These are phyloP conservation scores for Sturmia bella DNA, from an alignment of 2,888 invertebrate species.

Conservation along the genomic window DNA sequence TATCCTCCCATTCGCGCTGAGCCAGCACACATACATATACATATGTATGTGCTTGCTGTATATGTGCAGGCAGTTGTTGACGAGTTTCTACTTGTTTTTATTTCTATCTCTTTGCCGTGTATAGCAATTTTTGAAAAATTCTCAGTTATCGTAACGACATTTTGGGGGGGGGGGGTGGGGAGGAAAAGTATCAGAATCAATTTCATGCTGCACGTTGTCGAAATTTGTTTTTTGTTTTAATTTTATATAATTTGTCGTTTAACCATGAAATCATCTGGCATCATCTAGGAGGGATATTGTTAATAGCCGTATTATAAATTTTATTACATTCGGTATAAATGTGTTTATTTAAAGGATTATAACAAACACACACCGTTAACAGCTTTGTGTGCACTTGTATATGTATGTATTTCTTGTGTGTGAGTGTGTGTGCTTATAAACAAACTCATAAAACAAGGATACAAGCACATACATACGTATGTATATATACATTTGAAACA, in stretches of 20 bases:
- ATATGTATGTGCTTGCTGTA: too few relatives aligned
- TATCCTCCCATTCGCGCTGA: too few relatives aligned
- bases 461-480: neutral
- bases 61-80: too few relatives aligned
- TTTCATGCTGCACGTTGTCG: slow-evolving; percentile 42
- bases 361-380: neutral
- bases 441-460: neutral
- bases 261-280: slow-evolving; percentile 35
- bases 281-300: slow-evolving; percentile 22
- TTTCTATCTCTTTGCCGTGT: too few relatives aligned
- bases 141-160: neutral
- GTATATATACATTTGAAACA: slow-evolving; percentile 17
- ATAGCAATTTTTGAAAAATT: too few relatives aligned
- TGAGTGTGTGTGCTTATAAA: neutral
- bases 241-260: slow-evolving; percentile 26
- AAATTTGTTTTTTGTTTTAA: slow-evolving; percentile 6
- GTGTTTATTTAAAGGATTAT: slow-evolving; percentile 12
- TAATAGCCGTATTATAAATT: slow-evolving; percentile 49
- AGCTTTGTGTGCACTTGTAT: too few relatives aligned
- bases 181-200: slow-evolving; percentile 3
- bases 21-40: too few relatives aligned
- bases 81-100: too few relatives aligned
- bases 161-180: neutral
- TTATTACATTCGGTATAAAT: slow-evolving; percentile 7
- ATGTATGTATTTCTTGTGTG: too few relatives aligned